A percentile compares a stretch with the other conserved stretches of the same genome.
Evolutionary conservation across 2,888 invertebrate species (phyloP).

Genomic region (Synanthedon andrenaeformis): DNA sequence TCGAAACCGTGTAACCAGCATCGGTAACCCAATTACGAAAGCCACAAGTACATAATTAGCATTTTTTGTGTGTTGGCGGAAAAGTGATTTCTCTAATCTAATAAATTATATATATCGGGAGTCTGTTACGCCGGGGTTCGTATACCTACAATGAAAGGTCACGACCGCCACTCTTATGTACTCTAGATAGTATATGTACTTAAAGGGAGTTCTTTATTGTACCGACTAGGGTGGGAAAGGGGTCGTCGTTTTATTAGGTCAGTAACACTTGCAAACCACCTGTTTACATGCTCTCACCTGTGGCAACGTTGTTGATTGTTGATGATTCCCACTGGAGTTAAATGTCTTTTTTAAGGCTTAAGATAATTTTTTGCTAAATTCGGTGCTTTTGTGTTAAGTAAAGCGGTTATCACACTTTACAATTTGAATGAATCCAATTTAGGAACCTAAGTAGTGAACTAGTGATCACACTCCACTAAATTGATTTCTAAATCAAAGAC

Average conservation of each 20-base stretch:
- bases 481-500: too few relatives aligned
- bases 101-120: conserved; percentile 31
- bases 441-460: too few relatives aligned
- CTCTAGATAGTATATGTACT: conserved; percentile 45
- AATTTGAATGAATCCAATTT: too few relatives aligned
- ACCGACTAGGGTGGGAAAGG: conserved; percentile 59
- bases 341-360: too few relatives aligned
- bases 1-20: too few relatives aligned
- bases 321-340: too few relatives aligned
- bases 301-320: neutral
- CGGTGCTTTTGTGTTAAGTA: too few relatives aligned
- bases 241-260: conserved; percentile 67
- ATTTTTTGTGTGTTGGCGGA: conserved; percentile 2
- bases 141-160: conserved; percentile 51
- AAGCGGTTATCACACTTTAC: too few relatives aligned
- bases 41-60: too few relatives aligned
- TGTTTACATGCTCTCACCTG: conserved; percentile 37
- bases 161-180: conserved; percentile 59
- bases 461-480: too few relatives aligned
- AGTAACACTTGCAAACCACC: conserved; percentile 58
- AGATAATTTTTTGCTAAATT: too few relatives aligned
- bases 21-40: too few relatives aligned
- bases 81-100: conserved; percentile 34
- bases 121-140: conserved; percentile 37
- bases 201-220: conserved; percentile 67